A percentile compares a stretch with the other conserved stretches of the same genome.
Conservation (phyloP, 2,113 vertebrate genomes). For the Apeltes quadracus region DNA sequence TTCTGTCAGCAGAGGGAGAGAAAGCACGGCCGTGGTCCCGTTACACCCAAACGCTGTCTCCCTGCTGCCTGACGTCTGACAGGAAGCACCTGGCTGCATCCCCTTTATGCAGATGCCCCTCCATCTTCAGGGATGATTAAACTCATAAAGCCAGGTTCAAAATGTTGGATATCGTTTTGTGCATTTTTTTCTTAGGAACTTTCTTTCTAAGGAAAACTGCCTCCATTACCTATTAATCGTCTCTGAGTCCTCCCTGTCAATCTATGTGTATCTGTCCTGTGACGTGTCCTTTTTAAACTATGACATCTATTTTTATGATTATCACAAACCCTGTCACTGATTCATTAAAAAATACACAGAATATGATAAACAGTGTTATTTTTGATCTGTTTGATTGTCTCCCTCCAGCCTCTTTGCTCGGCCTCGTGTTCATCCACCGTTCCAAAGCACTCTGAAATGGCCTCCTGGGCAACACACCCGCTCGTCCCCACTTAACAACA, state of each 20-base stretch:
- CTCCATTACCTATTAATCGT: background rate
- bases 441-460: slow-evolving; percentile 59
- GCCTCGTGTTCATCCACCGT: slow-evolving; percentile 62
- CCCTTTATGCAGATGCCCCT: slow-evolving; percentile 1
- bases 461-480: slow-evolving; percentile 59
- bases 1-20: background rate
- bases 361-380: slow-evolving; percentile 33
- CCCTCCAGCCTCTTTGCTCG: slow-evolving; percentile 35
- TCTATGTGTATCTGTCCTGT: background rate
- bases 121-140: background rate
- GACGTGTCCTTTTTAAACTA: slow-evolving; percentile 2
- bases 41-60: background rate
- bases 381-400: slow-evolving; percentile 45
- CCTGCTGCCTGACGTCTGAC: background rate
- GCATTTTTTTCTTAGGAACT: background rate
- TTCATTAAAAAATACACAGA: slow-evolving; percentile 27
- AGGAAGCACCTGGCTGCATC: background rate
- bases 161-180: background rate
- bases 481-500: slow-evolving; percentile 46
- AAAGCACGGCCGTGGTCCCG: background rate
- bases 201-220: too few relatives aligned
- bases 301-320: too few relatives aligned
- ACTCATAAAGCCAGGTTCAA: background rate
- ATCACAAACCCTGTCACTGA: background rate
- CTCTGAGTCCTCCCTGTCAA: background rate